These are phyloP conservation scores for Metopolophium dirhodum DNA, from an alignment of 1,140 invertebrate genomes.

Conservation along the genomic window DNA sequence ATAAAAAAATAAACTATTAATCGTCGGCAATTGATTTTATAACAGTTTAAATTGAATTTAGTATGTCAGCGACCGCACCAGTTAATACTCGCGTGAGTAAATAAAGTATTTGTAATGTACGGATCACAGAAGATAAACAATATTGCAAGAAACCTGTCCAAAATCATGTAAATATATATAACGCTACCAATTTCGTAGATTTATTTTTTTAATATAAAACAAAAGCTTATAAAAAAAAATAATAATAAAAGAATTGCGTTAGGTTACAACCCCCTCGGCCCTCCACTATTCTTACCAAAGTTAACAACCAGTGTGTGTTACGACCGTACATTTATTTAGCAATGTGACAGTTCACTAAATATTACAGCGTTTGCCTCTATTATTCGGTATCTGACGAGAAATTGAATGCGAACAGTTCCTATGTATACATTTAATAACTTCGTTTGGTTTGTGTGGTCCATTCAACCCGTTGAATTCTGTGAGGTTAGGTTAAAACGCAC, in stretches of 20 bases:
- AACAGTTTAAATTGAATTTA: not conserved
- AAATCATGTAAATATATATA: not conserved
- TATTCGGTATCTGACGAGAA: not conserved
- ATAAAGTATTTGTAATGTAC: not conserved
- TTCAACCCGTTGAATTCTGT: not conserved
- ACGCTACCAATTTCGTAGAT: not conserved
- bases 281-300: not conserved
- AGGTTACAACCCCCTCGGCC: not conserved
- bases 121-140: not conserved
- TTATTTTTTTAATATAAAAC: slow-evolving; percentile 20
- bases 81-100: not conserved
- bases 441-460: not conserved
- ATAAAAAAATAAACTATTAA: not conserved
- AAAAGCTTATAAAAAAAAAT: not conserved
- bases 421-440: not conserved
- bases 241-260: not conserved
- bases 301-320: not conserved
- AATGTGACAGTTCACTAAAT: not conserved
- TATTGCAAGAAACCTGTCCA: not conserved
- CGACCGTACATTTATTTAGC: not conserved
- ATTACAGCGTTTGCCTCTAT: not conserved
- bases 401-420: not conserved
- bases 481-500: not conserved
- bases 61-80: not conserved
- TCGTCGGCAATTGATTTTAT: not conserved